Evolutionary conservation across 2,113 vertebrate species (phyloP), one percentile per base, ranked within the genome.

Genomic region (Oxyura jamaicensis): DNA sequence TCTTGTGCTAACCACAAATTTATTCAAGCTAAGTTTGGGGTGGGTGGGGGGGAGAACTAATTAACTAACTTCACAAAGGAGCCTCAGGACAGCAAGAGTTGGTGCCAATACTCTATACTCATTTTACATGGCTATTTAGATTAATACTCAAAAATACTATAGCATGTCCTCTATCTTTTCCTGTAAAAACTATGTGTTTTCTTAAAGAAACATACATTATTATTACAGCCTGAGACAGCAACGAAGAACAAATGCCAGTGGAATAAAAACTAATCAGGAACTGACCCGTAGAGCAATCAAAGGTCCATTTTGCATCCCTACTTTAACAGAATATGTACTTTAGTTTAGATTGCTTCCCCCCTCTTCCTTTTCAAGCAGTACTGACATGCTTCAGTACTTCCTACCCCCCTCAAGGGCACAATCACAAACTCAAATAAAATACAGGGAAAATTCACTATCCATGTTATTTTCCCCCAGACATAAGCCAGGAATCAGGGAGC

Each of bases 21-120:
- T 96, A 89, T 92, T 89, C 83, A 91, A 83, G 77, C 1, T 0
- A 93, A 90, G 71, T 93, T 93, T 89, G 62, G 28, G 23, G 21
- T 2, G 26, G 4, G 36, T 28, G 36, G 36, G 58, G 63, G 36
- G 31, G 25, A 58, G 87, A 90, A 82, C 85, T 95, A 97, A 96
- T 96, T 96, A 97, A 93, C 85, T 91, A 96, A 91, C 96, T 97
- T 96, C 56, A 94, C 90, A 92, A 95, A 96, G 80, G 55, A 94
- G 74, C 86, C 86, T 96, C 80, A 86, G 94, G 94, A 39, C 46
- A 81, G 86, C 87, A 96, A 91, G 76, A 94, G 91, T 82, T 39
- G 22, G 71, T 97, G 96, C 94, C 95, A 96, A 83, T 48, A 77
- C 42, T 9, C 84, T 94, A 20, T 76, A 85, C 26, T 83, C 48